These are phyloP conservation scores for Tipula unca DNA, from an alignment of 2,888 invertebrate genomes.

Conservation along the genomic window DNA sequence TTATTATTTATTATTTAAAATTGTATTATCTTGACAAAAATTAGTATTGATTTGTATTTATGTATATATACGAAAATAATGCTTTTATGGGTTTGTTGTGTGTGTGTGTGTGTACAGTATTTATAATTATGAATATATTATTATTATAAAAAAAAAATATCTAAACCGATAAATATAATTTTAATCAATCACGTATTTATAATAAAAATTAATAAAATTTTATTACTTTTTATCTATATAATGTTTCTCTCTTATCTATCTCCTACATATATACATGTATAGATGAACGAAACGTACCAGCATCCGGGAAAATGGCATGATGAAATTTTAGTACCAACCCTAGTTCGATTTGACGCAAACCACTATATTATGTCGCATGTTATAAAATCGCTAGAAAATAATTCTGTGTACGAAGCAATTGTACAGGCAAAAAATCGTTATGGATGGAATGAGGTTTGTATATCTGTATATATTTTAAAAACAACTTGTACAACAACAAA, in stretches of 20 bases:
- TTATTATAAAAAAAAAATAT: background rate
- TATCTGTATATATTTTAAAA: background rate
- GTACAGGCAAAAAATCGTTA: constrained; percentile 67
- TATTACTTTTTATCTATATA: background rate
- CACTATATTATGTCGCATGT: constrained; percentile 55
- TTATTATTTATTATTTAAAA: background rate
- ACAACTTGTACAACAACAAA: background rate
- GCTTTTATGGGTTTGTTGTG: background rate
- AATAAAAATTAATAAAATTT: background rate
- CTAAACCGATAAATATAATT: background rate
- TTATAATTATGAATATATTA: no score
- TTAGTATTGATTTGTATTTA: background rate
- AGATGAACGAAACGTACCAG: constrained; percentile 66
- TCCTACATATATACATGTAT: constrained; percentile 27
- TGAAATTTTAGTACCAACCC: constrained; percentile 39
- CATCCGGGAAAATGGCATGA: constrained; percentile 65
- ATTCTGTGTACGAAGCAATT: constrained; percentile 62
- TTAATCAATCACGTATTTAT: constrained; percentile 4
- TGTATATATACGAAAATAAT: background rate
- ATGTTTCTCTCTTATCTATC: background rate
- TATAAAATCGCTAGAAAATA: constrained; percentile 54
- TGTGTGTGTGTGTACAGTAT: background rate
- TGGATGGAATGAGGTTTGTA: constrained; percentile 58
- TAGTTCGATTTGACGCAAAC: constrained; percentile 37
- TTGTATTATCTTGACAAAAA: background rate